Percentiles rank a stretch among this genome's conserved stretches.
phyloP scores from a whole-genome alignment of 2,113 vertebrate species.

The Gavialis gangeticus region DNA sequence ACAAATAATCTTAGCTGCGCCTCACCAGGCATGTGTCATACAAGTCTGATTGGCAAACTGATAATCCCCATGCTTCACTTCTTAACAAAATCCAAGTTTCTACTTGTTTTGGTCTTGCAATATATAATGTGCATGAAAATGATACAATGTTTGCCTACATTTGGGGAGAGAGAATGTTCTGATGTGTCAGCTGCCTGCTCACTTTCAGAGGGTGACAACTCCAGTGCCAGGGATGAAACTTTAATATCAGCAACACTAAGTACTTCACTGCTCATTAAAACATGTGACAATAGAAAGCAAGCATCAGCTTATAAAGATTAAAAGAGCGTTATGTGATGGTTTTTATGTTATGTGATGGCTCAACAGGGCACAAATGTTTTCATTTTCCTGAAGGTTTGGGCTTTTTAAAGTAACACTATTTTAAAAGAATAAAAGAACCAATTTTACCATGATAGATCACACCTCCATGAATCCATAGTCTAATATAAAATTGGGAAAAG shows the following conservation, averaged over 20 bases:
- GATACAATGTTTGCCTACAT: too few relatives aligned
- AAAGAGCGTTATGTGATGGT: not conserved
- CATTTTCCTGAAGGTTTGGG: not conserved
- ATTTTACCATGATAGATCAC: not conserved
- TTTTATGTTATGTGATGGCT: too few relatives aligned
- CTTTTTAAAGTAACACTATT: not conserved
- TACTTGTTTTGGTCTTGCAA: too few relatives aligned
- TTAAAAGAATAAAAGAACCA: not conserved
- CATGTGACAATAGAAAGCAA: not conserved
- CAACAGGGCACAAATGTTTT: not conserved
- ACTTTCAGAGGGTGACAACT: not conserved
- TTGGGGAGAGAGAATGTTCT: not conserved
- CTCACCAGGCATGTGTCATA: not conserved
- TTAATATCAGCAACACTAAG: not conserved
- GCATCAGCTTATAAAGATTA: not conserved
- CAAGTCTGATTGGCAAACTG: too few relatives aligned
- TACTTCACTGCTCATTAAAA: not conserved
- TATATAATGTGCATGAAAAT: too few relatives aligned
- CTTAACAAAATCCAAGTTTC: not conserved
- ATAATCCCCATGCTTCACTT: not conserved
- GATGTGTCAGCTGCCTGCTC: not conserved
- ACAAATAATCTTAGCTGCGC: not conserved
- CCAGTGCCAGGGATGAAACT: not conserved
- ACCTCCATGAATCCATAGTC: not conserved
- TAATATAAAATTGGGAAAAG: not conserved